A percentile compares a stretch with the other conserved stretches of the same genome.
Evolutionary conservation across 2,113 vertebrate species (phyloP).

Genomic region (Gila orcuttii): DNA sequence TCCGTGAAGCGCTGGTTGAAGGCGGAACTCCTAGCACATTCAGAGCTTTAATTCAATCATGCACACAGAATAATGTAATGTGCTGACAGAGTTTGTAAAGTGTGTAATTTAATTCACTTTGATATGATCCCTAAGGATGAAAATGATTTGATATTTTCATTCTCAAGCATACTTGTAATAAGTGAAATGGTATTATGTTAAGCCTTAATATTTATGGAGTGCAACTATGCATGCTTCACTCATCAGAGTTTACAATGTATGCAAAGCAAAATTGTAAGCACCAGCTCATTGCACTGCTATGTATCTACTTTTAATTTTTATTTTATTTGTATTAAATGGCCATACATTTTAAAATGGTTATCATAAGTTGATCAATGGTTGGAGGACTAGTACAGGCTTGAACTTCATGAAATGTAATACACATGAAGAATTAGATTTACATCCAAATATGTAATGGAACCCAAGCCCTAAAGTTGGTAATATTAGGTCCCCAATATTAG

Average conservation of each 20-base stretch:
- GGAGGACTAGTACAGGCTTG: too few species aligned
- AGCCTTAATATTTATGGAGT: not conserved
- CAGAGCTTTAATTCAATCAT: conserved; percentile 25
- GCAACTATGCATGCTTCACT: not conserved
- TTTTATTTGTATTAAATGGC: too few species aligned
- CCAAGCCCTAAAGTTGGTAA: too few species aligned
- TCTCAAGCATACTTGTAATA: not conserved
- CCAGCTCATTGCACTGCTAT: not conserved
- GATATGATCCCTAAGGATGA: conserved; percentile 11
- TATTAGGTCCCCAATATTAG: too few species aligned
- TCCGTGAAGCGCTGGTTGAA: not conserved
- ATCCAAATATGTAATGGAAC: too few species aligned
- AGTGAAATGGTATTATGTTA: not conserved
- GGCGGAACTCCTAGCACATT: not conserved
- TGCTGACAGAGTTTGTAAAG: not conserved
- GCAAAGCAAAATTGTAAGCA: not conserved
- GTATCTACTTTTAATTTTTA: not conserved
- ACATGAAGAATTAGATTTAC: too few species aligned
- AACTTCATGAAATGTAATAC: too few species aligned
- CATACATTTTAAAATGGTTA: too few species aligned
- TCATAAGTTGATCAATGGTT: too few species aligned
- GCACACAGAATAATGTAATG: conserved; percentile 3
- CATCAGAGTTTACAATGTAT: not conserved
- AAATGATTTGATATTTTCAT: not conserved
- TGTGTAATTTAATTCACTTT: conserved; percentile 12